Evolutionary conservation across 2,797 vertebrate species (phyloP), one percentile per base, ranked within the genome.

Genomic region (Myotis pilosus): DNA sequence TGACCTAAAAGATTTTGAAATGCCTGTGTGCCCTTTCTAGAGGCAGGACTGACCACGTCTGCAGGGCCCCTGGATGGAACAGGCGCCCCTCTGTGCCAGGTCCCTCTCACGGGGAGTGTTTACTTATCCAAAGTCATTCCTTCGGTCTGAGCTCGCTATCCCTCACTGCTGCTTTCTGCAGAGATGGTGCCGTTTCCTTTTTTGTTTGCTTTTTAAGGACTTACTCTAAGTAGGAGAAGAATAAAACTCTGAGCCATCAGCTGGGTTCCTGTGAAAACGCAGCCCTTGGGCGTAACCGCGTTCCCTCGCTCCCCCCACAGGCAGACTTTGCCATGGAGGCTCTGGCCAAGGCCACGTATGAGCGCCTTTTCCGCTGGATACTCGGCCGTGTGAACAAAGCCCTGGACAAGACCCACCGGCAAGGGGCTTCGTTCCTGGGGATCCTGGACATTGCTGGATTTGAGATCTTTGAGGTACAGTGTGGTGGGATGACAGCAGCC

Each of bases 401-500:
- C 60, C 98, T 99, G 0, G 99, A 99, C 96, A 99, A 99, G 97
- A 99, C 99, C 94, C 99, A 99, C 94, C 98, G 99, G 91, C 99
- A 99, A 95, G 99, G 99, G 2, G 99, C 99, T 36, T 99, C 99
- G 6, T 99, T 99, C 98, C 95, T 99, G 94, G 99, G 99, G 53
- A 99, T 99, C 98, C 98, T 99, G 17, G 99, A 99, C 94, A 99
- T 99, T 38, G 99, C 99, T 20, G 99, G 99, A 74, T 99, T 99
- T 98, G 99, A 99, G 98, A 99, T 99, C 96, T 99, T 99, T 97
- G 99, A 99, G 98, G 99, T 99, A 97, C 5, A 84, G 53, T 89
- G 28, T 20, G 64, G 76, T 4, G 11, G 66, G 30, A 2, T 64
- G 0, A 0, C 3, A 30, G 17, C 19, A 36, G 36, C 75, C 23